A percentile compares a stretch with the other conserved stretches of the same genome.
Evolutionary conservation across 2,797 vertebrate species (phyloP).

Genomic region (Vultur gryphus): DNA sequence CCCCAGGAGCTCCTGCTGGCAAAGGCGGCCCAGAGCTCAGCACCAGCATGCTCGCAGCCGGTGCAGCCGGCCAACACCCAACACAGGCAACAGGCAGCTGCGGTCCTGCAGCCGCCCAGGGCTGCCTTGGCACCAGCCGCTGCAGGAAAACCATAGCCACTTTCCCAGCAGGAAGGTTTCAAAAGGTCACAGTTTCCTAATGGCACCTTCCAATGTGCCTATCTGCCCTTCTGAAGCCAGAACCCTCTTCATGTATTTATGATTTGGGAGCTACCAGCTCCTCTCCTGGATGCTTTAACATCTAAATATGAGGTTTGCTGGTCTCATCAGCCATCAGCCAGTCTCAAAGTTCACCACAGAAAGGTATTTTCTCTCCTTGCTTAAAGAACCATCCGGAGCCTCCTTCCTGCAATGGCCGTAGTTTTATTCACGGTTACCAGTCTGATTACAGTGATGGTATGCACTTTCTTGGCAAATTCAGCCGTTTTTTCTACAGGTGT

Average conservation of each 20-base stretch:
- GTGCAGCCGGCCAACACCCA: neutral
- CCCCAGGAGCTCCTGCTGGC: neutral
- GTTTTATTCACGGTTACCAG: neutral
- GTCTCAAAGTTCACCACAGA: neutral
- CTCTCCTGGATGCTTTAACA: neutral
- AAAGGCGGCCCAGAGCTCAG: neutral
- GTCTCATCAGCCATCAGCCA: neutral
- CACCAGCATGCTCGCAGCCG: neutral
- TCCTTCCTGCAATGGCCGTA: neutral
- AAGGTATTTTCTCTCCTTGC: neutral
- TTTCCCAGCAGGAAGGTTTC: neutral
- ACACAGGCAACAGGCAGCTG: fast-evolving
- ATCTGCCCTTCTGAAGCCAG: neutral
- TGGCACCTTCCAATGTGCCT: neutral
- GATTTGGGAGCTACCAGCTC: neutral
- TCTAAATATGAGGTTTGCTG: neutral
- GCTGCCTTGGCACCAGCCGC: neutral
- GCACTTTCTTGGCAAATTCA: neutral
- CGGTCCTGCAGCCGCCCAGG: neutral
- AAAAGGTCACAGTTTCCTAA: neutral
- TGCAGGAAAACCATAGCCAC: neutral
- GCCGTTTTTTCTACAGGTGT: neutral
- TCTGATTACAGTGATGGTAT: neutral
- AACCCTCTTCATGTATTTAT: neutral
- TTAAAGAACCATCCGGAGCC: neutral